Evolutionary conservation across 2,888 invertebrate genomes (phyloP), one percentile per base, ranked within the genome.

Genomic region (Penaeus monodon): DNA sequence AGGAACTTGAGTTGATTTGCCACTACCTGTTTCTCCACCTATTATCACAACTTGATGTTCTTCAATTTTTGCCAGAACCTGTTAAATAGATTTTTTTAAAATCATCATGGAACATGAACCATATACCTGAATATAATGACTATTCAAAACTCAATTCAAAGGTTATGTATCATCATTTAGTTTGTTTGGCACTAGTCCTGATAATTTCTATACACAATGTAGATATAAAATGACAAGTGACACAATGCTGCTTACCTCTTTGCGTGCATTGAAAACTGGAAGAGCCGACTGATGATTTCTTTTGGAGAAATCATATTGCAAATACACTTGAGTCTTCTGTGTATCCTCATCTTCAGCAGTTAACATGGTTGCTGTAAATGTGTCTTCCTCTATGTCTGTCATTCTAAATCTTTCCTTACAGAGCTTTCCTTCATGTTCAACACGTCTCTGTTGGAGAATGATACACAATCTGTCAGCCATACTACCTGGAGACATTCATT

Each of bases 21-120:
- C 99, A 92, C 98, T 98, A 0, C 99, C 99, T 0, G 99, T 99
- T 0, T 96, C 95, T 0, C 99, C 99, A 92, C 97, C 96, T 76
- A 99, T 95, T 22, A 99, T 94, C 0, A 96, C 94, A 0, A 98
- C 96, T 83, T 95, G 94, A 92, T 95, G 95, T 1, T 94, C 93
- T 29, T 94, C 93, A 20, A 98, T 94, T 80, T 94, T 93, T 6
- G 94, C 92, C 4, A 97, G 90, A 84, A 98, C 96, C 94, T 96
- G 82, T 22, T 76, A 49, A 24, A 70, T 24, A 57, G 29, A 49
- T 44, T 44, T 10, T n/a, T 65, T 17, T 65, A 74, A 29, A 66
- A 76, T 57, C 20, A 64, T 29, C 12, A 6, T 10, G 14, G 22
- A 33, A 24, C 22, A 77, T 38, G 10, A n/a, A 77, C 6, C 38